Evolutionary conservation across 1,140 invertebrate species (phyloP), one percentile per base, ranked within the genome.

Genomic region (Meloidogyne chitwoodi): DNA sequence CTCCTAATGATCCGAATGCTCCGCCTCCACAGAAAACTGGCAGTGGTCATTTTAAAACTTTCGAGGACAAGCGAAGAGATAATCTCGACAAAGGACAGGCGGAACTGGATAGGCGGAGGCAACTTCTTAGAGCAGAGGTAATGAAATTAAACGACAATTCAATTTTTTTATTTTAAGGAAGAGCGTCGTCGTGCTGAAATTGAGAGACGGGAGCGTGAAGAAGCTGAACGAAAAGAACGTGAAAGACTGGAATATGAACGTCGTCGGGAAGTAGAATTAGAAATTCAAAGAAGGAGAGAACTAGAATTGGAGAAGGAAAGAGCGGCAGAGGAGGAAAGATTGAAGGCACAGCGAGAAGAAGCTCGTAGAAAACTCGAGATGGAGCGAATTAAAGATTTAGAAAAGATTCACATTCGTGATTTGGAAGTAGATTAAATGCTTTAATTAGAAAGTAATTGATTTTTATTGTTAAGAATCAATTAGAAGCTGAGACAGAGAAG

Each of bases 1-100:
- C 22, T 12, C 65, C 41, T 3, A 38, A 72, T 29, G 82, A 85
- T 56, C 75, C 83, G 2, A 69, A 66, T 8, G 81, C 70, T n/a
- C 78, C 79, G 16, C 85, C 85, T 11, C 80, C 84, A 61, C 83
- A 85, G 70, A 86, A 86, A 68, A 19, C 71, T 34, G 71, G 71
- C 56, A 68, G 63, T 10, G 67, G 76, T 31, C 72, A 84, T 34
- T 70, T 84, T 5, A 85, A 92, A 71, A 93, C 94, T 1, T 98
- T 98, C 89, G 96, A 99, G 88, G 96, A 98, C 88, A 94, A 94
- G 87, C 90, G 96, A 26, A 93, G 94, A 88, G 95, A 98, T 88
- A 99, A 98, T 88, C 96, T 94, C 89, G 95, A 96, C 75, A 94
- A 96, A 86, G 96, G 96, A 1, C 94, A 99, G 87, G 95, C 95